A percentile compares a stretch with the other conserved stretches of the same genome.
Conservation (phyloP, 2,797 vertebrate genomes). For the Furcifer pardalis region DNA sequence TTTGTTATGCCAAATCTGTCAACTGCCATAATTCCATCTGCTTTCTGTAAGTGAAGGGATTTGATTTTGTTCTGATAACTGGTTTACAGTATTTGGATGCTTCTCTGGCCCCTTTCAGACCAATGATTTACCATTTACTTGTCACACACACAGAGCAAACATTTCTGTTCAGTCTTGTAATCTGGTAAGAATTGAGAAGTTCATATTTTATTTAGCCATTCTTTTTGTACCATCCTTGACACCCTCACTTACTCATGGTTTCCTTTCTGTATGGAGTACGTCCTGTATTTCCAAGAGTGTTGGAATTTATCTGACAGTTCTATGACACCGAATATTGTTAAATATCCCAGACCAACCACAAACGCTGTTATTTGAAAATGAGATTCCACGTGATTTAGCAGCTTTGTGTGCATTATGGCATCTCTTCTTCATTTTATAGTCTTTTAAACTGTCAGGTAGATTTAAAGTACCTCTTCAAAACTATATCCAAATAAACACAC, state of each 20-base stretch:
- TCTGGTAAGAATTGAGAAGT: neutral
- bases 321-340: neutral
- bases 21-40: neutral
- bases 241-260: neutral
- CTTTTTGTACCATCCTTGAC: neutral
- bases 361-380: slow-evolving; percentile 10
- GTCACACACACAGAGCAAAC: neutral
- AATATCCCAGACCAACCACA: neutral
- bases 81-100: no score
- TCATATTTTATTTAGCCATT: neutral
- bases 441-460: slow-evolving; percentile 2
- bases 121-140: neutral
- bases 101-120: neutral
- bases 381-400: neutral
- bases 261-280: neutral
- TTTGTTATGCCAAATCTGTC: neutral
- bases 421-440: neutral
- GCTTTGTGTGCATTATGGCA: neutral
- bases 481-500: neutral
- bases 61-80: neutral
- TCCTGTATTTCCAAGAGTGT: neutral
- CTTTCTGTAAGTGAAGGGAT: neutral
- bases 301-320: neutral
- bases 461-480: neutral
- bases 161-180: neutral